Conservation (phyloP, 2,888 invertebrate species). For the Pollenia amentaria region DNA sequence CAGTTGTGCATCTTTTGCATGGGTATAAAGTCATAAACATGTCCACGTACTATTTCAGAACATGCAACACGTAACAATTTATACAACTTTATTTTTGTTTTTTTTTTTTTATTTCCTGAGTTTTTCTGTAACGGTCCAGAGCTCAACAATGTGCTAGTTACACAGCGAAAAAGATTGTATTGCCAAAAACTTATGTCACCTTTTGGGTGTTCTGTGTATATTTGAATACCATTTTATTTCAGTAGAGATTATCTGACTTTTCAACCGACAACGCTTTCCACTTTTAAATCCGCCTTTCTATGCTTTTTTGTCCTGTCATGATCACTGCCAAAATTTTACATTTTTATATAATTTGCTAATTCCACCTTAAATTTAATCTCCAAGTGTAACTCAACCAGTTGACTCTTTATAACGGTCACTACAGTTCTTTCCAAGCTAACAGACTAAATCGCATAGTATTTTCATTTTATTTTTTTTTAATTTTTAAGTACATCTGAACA, state of each 20-base stretch:
- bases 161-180: conserved; percentile 27
- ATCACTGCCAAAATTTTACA: too few species aligned
- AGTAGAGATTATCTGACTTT: too few species aligned
- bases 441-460: conserved; percentile 1
- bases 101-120: not conserved
- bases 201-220: too few species aligned
- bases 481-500: conserved; percentile 31
- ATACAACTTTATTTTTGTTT: conserved; percentile 9
- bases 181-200: too few species aligned
- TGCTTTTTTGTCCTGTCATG: too few species aligned
- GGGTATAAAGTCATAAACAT: conserved; percentile 69
- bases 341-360: too few species aligned
- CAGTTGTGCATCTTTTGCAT: conserved; percentile 46
- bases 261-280: too few species aligned
- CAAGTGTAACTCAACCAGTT: conserved; percentile 44
- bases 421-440: not conserved
- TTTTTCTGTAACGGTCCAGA: conserved; percentile 38
- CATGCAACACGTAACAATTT: conserved; percentile 71
- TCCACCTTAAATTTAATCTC: not conserved
- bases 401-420: conserved; percentile 30
- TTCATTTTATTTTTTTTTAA: conserved; percentile 25
- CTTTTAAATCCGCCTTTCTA: too few species aligned
- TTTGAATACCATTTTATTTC: too few species aligned
- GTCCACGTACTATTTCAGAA: conserved; percentile 63
- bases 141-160: conserved; percentile 3